phyloP scores from a whole-genome alignment of 2,113 vertebrate species.

The Campylorhamphus procurvoides region DNA sequence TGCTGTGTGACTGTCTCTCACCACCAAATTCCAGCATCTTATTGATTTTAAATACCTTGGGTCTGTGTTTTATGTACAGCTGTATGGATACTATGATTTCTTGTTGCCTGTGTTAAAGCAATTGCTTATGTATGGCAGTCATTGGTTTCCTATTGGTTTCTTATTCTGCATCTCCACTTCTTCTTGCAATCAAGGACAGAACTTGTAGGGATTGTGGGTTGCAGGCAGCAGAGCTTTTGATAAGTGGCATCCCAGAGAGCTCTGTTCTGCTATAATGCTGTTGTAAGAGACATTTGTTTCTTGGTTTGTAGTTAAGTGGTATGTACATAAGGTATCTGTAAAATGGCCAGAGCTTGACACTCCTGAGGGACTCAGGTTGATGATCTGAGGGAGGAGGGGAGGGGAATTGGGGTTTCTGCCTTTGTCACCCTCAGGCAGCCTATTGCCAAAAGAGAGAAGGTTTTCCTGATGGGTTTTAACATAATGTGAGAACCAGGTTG shows the following conservation, averaged over 20 bases:
- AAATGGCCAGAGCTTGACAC: not conserved
- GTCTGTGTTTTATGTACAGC: not conserved
- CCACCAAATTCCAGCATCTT: not conserved
- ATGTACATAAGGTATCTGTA: not conserved
- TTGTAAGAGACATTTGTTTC: not conserved
- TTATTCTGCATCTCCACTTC: not conserved
- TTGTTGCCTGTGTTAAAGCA: not conserved
- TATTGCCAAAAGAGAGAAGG: slow-evolving; percentile 79
- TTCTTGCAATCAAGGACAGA: not conserved
- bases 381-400: not conserved
- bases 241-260: not conserved
- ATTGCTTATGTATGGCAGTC: not conserved
- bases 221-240: not conserved
- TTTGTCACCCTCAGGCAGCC: slow-evolving; percentile 78
- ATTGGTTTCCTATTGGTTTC: not conserved
- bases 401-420: slow-evolving; percentile 52
- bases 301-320: not conserved
- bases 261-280: not conserved
- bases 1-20: not conserved
- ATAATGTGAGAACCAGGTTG: slow-evolving; percentile 12
- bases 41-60: not conserved
- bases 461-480: slow-evolving; percentile 59
- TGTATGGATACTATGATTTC: not conserved
- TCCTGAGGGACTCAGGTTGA: not conserved
- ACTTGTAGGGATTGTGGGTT: not conserved